A percentile compares a stretch with the other conserved stretches of the same genome.
Evolutionary conservation across 2,113 vertebrate species (phyloP).

Genomic region (Bombycilla garrulus): DNA sequence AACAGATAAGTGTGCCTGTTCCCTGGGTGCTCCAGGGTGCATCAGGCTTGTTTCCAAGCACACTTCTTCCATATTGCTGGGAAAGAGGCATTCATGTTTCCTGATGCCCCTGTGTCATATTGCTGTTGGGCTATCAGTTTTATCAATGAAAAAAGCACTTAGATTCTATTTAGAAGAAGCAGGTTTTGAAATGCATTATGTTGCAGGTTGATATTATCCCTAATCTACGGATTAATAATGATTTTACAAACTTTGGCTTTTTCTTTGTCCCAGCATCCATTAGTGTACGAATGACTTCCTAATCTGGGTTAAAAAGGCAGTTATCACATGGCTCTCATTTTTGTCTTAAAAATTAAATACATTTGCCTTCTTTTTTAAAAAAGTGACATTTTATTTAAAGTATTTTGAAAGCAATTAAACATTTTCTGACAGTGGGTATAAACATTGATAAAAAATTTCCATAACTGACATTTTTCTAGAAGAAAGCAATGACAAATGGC

Average conservation of each 20-base stretch:
- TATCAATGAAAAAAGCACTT: background rate
- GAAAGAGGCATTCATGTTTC: background rate
- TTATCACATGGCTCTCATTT: background rate
- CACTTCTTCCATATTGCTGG: background rate
- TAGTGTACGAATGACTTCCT: background rate
- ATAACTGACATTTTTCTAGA: background rate
- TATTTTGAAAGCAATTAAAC: background rate
- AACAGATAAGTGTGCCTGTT: background rate
- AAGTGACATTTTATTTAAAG: background rate
- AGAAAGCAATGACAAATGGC: background rate
- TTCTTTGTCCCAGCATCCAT: background rate
- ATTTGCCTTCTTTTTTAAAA: background rate
- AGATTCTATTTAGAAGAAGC: background rate
- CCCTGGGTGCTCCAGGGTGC: background rate
- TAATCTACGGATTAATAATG: background rate
- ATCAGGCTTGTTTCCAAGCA: background rate
- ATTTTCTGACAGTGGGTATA: background rate
- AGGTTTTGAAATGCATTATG: background rate
- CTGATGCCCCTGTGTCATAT: background rate
- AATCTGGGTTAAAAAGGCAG: background rate
- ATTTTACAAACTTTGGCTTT: background rate
- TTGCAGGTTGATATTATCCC: background rate
- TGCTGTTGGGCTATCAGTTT: background rate
- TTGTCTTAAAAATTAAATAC: background rate
- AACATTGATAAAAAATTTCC: background rate